phyloP scores from a whole-genome alignment of 1,140 invertebrate species.

The Oryzaephilus surinamensis region DNA sequence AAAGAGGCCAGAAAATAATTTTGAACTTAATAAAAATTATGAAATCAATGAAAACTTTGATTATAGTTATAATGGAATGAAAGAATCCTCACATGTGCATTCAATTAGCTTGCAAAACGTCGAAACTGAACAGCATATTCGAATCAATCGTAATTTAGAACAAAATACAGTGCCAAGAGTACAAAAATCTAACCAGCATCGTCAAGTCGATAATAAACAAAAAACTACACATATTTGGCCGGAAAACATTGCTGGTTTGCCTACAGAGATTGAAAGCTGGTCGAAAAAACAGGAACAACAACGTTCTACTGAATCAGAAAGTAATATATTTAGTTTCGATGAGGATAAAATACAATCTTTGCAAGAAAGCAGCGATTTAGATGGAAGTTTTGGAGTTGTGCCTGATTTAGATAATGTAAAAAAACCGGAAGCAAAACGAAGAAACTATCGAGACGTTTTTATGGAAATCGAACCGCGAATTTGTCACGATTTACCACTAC shows the following conservation, averaged over 20 bases:
- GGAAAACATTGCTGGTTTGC: slow-evolving; percentile 42
- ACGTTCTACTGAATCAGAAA: slow-evolving; percentile 34
- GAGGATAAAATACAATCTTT: slow-evolving; percentile 58
- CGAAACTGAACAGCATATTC: slow-evolving; percentile 50
- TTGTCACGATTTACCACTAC: slow-evolving; percentile 34
- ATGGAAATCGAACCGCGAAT: slow-evolving; percentile 33
- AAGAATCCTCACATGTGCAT: slow-evolving; percentile 49
- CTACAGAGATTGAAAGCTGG: slow-evolving; percentile 40
- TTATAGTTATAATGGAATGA: slow-evolving; percentile 19
- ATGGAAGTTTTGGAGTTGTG: slow-evolving; percentile 26
- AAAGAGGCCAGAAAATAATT: no score
- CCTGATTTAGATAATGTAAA: slow-evolving; percentile 24
- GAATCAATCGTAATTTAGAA: slow-evolving; percentile 31
- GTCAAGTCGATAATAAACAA: slow-evolving; percentile 4
- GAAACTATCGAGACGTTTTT: slow-evolving; percentile 28
- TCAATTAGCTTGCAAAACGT: slow-evolving; percentile 55
- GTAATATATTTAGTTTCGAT: slow-evolving; percentile 57
- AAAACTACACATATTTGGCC: slow-evolving; percentile 45
- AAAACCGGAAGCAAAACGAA: slow-evolving; percentile 17
- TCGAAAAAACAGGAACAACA: slow-evolving; percentile 14
- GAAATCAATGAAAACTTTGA: slow-evolving; percentile 10
- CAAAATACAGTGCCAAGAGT: slow-evolving; percentile 29
- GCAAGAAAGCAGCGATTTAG: slow-evolving; percentile 29
- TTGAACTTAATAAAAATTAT: slow-evolving; percentile 30
- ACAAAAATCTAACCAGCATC: slow-evolving; percentile 16